Evolutionary conservation across 2,888 invertebrate genomes (phyloP).

Genomic region (Muscina levida): DNA sequence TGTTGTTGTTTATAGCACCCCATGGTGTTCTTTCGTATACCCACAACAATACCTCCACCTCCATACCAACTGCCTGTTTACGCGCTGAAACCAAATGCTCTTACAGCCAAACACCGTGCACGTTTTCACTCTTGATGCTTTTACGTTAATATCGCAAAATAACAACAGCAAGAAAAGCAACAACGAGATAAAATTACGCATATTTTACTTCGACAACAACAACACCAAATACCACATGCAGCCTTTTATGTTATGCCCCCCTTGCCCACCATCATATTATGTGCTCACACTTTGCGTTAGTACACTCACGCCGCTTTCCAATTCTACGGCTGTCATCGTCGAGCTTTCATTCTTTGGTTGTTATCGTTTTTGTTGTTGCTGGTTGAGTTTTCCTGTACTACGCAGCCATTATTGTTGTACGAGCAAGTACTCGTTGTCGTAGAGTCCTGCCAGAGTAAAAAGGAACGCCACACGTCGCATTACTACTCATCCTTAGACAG

Average conservation of each 20-base stretch:
- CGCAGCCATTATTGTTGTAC: conserved; percentile 58
- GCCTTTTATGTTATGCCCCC: conserved; percentile 20
- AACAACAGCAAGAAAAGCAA: conserved; percentile 38
- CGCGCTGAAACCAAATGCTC: conserved; percentile 14
- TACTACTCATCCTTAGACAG: background rate
- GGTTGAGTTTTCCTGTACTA: conserved; percentile 35
- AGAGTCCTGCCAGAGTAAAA: background rate
- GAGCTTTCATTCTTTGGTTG: background rate
- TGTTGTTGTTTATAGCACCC: conserved; percentile 60
- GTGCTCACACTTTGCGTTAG: background rate
- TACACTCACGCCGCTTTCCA: background rate
- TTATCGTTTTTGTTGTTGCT: background rate
- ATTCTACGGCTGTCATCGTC: conserved; percentile 38
- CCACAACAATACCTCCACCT: conserved; percentile 21
- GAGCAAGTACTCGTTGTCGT: background rate
- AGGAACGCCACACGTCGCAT: background rate
- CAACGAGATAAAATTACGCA: conserved; percentile 60
- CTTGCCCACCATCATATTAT: background rate
- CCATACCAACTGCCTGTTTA: background rate
- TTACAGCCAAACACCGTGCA: conserved; percentile 42
- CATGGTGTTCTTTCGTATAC: conserved; percentile 53
- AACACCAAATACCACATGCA: conserved; percentile 54
- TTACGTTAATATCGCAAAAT: conserved; percentile 44
- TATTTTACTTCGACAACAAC: conserved; percentile 50
- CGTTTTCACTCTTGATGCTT: conserved; percentile 63